Evolutionary conservation across 2,797 vertebrate genomes (phyloP).

Genomic region (Naso thynnoides): DNA sequence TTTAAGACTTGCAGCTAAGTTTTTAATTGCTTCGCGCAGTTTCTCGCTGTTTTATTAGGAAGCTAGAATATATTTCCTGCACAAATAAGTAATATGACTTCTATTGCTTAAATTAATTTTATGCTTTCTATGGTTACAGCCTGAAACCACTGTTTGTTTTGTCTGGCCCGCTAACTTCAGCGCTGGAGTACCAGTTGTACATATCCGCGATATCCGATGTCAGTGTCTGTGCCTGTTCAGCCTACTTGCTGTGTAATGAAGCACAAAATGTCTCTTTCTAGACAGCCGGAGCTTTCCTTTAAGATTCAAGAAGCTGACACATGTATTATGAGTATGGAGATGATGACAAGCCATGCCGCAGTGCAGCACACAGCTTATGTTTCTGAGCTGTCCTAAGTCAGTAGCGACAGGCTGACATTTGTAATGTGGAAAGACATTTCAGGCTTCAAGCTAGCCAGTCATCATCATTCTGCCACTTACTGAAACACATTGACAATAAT

Average conservation of each 20-base stretch:
- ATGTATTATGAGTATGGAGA: slow-evolving; percentile 1
- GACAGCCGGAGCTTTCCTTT: neutral
- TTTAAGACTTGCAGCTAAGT: slow-evolving; percentile 5
- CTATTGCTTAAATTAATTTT: slow-evolving; percentile 33
- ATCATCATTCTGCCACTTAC: slow-evolving; percentile 24
- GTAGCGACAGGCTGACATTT: neutral
- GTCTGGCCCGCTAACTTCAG: slow-evolving; percentile 29
- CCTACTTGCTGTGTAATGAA: slow-evolving; percentile 15
- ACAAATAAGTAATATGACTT: slow-evolving; percentile 19
- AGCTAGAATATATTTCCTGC: slow-evolving; percentile 4
- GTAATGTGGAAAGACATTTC: slow-evolving; percentile 1
- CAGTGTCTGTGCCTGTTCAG: neutral
- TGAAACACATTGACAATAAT: slow-evolving; percentile 29
- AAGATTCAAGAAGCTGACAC: neutral
- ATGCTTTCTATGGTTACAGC: slow-evolving; percentile 29
- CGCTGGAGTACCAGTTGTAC: neutral
- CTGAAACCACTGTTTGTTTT: slow-evolving; percentile 40
- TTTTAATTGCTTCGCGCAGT: neutral
- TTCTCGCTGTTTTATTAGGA: slow-evolving; percentile 19
- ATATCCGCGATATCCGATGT: slow-evolving; percentile 25
- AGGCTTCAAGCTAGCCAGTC: neutral
- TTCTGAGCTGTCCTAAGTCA: too few species aligned
- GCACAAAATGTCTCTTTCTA: slow-evolving; percentile 7
- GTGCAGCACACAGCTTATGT: neutral
- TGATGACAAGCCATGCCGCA: neutral